Percentiles rank a stretch among this genome's conserved stretches.
Evolutionary conservation across 2,888 invertebrate species (phyloP).

Genomic region (Hesperia comma): DNA sequence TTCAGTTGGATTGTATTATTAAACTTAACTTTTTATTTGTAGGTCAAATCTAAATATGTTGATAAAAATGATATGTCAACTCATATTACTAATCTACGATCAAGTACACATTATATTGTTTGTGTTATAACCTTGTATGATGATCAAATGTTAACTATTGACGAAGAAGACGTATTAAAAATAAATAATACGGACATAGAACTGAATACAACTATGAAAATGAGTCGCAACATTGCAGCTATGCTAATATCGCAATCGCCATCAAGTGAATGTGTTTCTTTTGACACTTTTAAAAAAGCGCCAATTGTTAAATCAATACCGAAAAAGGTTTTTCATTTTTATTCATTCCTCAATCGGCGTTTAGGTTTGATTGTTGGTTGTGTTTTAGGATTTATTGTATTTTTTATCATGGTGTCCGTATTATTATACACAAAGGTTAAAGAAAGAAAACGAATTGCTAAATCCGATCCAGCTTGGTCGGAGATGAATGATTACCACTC

Average conservation of each 20-base stretch:
- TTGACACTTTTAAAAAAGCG: constrained; percentile 70
- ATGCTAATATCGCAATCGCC: constrained; percentile 69
- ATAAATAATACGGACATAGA: constrained; percentile 58
- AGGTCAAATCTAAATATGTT: constrained; percentile 72
- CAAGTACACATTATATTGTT: constrained; percentile 69
- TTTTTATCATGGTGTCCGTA: constrained; percentile 77
- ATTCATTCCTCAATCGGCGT: constrained; percentile 69
- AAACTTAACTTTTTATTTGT: constrained; percentile 47
- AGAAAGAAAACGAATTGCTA: constrained; percentile 77
- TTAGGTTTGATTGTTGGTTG: constrained; percentile 79
- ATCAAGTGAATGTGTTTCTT: constrained; percentile 75
- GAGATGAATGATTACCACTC: constrained; percentile 81
- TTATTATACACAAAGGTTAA: constrained; percentile 77
- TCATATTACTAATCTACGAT: constrained; percentile 63
- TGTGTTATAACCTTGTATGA: constrained; percentile 71
- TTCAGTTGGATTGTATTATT: constrained; percentile 20
- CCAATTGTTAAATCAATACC: constrained; percentile 57
- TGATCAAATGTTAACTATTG: constrained; percentile 56
- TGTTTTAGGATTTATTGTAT: constrained; percentile 73
- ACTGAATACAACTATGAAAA: constrained; percentile 60
- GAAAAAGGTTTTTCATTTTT: constrained; percentile 63
- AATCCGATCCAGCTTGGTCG: constrained; percentile 75
- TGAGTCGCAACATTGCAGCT: constrained; percentile 67
- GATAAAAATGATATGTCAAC: constrained; percentile 70
- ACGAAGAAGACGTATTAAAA: constrained; percentile 53